These are phyloP conservation scores for Tipula unca DNA, from an alignment of 2,888 invertebrate genomes.

Conservation along the genomic window DNA sequence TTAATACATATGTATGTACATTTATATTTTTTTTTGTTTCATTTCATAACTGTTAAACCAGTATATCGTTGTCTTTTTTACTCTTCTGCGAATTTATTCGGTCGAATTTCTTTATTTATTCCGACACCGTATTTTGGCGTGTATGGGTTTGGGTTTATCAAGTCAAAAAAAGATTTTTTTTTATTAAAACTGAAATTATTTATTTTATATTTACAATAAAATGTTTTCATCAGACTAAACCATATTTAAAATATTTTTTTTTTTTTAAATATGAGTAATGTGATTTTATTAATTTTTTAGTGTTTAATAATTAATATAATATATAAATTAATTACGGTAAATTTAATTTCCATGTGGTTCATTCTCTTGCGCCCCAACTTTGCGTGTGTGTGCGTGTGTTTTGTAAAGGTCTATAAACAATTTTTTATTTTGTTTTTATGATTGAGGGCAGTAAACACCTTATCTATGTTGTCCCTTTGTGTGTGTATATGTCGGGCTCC, in stretches of 20 bases:
- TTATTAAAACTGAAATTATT: too few species aligned
- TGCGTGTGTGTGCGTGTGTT: neutral
- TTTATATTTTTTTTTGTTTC: neutral
- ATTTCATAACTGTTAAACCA: neutral
- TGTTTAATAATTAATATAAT: neutral
- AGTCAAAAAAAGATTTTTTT: neutral
- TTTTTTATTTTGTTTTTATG: neutral
- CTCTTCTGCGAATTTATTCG: neutral
- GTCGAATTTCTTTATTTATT: neutral
- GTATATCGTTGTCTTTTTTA: neutral
- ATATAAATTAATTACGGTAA: neutral
- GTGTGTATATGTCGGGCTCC: neutral
- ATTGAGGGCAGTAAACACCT: neutral
- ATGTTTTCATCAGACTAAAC: neutral
- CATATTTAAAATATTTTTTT: neutral
- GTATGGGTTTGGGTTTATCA: neutral
- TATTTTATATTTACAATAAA: neutral
- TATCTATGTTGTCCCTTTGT: neutral
- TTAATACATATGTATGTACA: neutral
- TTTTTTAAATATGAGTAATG: neutral
- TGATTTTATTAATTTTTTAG: neutral
- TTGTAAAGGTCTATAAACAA: neutral
- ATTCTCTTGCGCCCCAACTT: neutral
- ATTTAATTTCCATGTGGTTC: neutral
- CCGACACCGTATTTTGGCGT: neutral